These are phyloP conservation scores for Eupithecia subfuscata DNA, from an alignment of 2,888 invertebrate species.

Conservation along the genomic window DNA sequence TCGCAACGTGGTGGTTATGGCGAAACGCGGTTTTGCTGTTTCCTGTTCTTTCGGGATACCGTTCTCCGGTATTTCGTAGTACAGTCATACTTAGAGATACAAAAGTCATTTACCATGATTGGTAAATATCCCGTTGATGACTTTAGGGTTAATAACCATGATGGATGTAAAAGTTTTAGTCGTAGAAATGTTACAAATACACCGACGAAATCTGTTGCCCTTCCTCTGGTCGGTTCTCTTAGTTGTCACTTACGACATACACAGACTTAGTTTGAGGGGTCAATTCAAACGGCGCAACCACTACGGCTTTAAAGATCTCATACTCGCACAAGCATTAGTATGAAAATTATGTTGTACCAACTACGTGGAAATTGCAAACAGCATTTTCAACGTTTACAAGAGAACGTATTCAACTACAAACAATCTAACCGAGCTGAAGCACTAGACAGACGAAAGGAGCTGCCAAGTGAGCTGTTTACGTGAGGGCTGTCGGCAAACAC, in stretches of 20 bases:
- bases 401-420: slow-evolving; percentile 30
- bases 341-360: neutral
- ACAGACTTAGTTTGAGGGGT: neutral
- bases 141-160: too few species aligned
- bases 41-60: too few species aligned
- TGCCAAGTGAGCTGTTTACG: slow-evolving; percentile 73
- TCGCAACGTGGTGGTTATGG: too few species aligned
- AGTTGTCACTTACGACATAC: neutral
- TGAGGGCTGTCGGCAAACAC: slow-evolving; percentile 79
- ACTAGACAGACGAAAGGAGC: slow-evolving; percentile 60
- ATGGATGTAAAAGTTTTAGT: too few species aligned
- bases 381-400: slow-evolving; percentile 10
- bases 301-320: neutral
- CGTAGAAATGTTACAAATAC: neutral
- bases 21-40: too few species aligned
- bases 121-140: too few species aligned
- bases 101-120: too few species aligned
- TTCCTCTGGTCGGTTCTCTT: neutral
- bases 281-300: neutral
- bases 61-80: too few species aligned
- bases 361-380: neutral
- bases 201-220: neutral
- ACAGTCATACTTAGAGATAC: too few species aligned
- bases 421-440: slow-evolving; percentile 35
- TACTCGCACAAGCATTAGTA: neutral